Conservation (phyloP, 2,113 vertebrate genomes). For the Turdus rufiventris region DNA sequence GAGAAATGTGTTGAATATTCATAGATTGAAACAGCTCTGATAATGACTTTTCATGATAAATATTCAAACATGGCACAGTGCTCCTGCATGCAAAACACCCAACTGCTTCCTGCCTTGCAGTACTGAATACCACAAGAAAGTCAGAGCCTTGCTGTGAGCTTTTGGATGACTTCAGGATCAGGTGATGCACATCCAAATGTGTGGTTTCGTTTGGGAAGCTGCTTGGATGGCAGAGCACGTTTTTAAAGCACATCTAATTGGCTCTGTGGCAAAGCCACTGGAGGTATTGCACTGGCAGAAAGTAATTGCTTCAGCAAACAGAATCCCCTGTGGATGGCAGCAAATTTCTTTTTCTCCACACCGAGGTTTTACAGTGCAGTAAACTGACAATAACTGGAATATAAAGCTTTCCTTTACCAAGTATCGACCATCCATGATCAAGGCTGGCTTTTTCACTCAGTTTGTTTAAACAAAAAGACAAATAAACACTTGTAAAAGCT, state of each 20-base stretch:
- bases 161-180: not conserved
- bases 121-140: not conserved
- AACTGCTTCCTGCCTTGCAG: not conserved
- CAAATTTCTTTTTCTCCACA: conserved; percentile 27
- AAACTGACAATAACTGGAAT: not conserved
- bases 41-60: not conserved
- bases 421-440: not conserved
- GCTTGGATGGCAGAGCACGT: not conserved
- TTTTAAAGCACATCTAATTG: not conserved
- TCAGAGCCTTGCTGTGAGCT: not conserved
- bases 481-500: not conserved
- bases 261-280: not conserved
- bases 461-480: not conserved
- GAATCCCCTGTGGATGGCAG: conserved; percentile 54
- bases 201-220: not conserved
- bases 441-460: not conserved
- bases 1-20: not conserved
- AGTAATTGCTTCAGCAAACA: not conserved
- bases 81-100: not conserved
- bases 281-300: not conserved
- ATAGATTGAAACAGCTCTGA: not conserved
- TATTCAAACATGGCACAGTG: not conserved
- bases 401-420: not conserved
- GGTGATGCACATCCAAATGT: not conserved
- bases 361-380: not conserved